Evolutionary conservation across 2,113 vertebrate genomes (phyloP).

Genomic region (Ibidorhyncha struthersii): DNA sequence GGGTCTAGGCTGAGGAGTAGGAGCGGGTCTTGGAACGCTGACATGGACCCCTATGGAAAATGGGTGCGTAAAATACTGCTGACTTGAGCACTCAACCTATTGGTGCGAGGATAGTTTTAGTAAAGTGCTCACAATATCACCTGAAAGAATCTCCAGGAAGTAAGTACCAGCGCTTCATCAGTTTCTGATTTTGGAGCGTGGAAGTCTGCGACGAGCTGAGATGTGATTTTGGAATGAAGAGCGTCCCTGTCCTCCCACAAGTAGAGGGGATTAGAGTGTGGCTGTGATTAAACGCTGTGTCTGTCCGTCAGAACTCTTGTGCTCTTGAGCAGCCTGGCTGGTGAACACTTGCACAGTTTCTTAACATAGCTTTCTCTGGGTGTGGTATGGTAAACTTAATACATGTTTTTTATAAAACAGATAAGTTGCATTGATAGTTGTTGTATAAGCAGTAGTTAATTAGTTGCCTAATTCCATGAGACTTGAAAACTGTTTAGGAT

Average conservation of each 20-base stretch:
- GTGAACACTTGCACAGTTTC: neutral
- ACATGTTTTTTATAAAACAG: neutral
- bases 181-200: neutral
- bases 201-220: neutral
- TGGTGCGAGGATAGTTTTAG: rapidly evolving
- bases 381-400: neutral
- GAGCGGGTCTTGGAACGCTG: rapidly evolving
- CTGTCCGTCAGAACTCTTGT: neutral
- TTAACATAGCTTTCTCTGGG: neutral
- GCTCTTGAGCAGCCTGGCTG: neutral
- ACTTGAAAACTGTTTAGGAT: neutral
- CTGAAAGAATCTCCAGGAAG: neutral
- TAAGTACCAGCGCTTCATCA: neutral
- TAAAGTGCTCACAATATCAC: neutral
- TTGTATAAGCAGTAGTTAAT: neutral
- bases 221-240: neutral
- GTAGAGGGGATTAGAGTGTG: neutral
- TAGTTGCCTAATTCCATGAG: neutral
- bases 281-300: neutral
- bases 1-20: rapidly evolving
- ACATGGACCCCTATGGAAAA: rapidly evolving
- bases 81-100: rapidly evolving
- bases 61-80: rapidly evolving
- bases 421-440: neutral
- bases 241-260: neutral